Base-by-base conservation (phyloP, 2,888 invertebrate genomes). In the Drosophila neotestacea region DNA sequence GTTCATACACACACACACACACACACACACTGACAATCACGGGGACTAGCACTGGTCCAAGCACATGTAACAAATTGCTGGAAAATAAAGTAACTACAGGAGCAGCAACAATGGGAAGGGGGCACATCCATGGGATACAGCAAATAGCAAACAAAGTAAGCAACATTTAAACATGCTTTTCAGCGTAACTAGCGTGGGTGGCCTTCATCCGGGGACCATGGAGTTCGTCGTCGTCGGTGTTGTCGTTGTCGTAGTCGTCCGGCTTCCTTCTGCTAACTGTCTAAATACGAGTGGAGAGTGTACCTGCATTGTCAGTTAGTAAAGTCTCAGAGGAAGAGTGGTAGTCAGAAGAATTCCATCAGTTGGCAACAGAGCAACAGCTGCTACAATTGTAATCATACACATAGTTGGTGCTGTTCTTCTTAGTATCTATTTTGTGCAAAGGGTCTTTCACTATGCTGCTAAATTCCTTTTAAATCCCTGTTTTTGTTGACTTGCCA, bases 121-220 rank as follows among this genome's bases (percentile, higher is more conserved):
- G 56, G 48, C 51, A 70, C 61, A 71, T 63, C 46, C 63, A 62
- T 46, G 51, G 74, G 62, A 63, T 44, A 48, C 59, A 46, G 73
- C 73, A 70, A 85, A 76, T 70, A 70, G 87, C 85, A 85, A 87
- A 79, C 85, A 76, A 76, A 77, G 79, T 80, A 80, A 82, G 88
- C 83, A 89, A 76, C 88, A 85, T 85, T 73, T 79, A 73, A 77
- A 82, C 85, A 88, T 77, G 77, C 78, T 73, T 77, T 81, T 86
- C 85, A 64, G 69, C 61, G 68, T 72, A 85, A 89, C 74, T 70
- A 32, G 88, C 85, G 85, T 86, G 89, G 88, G 85, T 89, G 85
- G 85, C 50, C 74, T n/a, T 46, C 16, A 22, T 27, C 6, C 48
- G 10, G 16, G 48, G 11, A 34, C 34, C 48, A 50, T 34, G 48